Conservation (phyloP, 2,888 invertebrate genomes). For the Monoplex corrugatus region DNA sequence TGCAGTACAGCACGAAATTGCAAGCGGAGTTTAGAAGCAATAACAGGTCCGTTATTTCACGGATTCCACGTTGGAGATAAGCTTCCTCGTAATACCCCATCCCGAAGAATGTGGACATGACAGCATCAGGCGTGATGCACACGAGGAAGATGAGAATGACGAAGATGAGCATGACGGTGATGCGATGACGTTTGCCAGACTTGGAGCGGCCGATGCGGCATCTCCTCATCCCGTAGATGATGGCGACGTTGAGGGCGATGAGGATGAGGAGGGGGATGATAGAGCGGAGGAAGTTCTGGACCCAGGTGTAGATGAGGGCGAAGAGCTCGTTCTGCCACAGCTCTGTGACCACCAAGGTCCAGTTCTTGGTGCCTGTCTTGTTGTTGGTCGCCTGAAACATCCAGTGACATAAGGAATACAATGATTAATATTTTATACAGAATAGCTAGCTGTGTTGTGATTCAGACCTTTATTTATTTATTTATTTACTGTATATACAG, state of each 20-base stretch:
- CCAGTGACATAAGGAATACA: too few relatives aligned
- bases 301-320: conserved; percentile 73
- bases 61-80: conserved; percentile 74
- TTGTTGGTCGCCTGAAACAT: conserved; percentile 60
- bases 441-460: too few relatives aligned
- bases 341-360: conserved; percentile 67
- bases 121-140: conserved; percentile 79
- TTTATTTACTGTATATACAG: too few relatives aligned
- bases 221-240: conserved; percentile 73
- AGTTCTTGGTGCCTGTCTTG: conserved; percentile 59
- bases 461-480: too few relatives aligned
- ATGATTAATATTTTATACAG: too few relatives aligned
- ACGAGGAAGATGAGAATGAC: conserved; percentile 78
- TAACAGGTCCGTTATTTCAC: conserved; percentile 79
- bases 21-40: conserved; percentile 77
- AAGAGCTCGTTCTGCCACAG: conserved; percentile 74
- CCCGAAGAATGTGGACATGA: conserved; percentile 78
- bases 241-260: conserved; percentile 74
- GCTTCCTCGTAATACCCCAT: conserved; percentile 78
- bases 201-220: conserved; percentile 69
- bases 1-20: conserved; percentile 78
- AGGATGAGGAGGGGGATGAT: conserved; percentile 77
- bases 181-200: conserved; percentile 62
- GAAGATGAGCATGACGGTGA: conserved; percentile 74
- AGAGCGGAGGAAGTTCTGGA: conserved; percentile 77